Base-by-base conservation (phyloP, 2,888 invertebrate genomes). In the Lasioglossum villosulum region DNA sequence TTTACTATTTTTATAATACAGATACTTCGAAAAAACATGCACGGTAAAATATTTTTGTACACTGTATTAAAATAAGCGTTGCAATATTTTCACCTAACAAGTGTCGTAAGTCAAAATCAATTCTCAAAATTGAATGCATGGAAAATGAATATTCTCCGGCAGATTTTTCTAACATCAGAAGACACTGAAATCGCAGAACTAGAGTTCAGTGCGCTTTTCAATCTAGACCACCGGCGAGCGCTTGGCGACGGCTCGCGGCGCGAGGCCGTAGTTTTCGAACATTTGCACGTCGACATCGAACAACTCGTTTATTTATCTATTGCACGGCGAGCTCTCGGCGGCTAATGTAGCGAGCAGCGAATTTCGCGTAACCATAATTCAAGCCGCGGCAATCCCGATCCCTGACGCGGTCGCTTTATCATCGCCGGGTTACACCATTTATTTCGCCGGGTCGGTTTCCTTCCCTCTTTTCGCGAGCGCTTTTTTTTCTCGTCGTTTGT, bases 291-390 rank as follows among this genome's bases (percentile, higher is more conserved):
- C 68, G 68, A 68, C 37, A 23, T 23, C 68, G 68, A 68, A 34
- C 66, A 68, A 68, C 68, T 37, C 68, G 75, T 75, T 75, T 75
- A 72, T 73, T 73, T 37, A 71, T 84, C 63, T 72, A 80, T 66
- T 59, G 37, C 68, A n/a, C 14, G 39, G 27, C 19, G 23, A 59
- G 27, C 56, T 74, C 59, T 68, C 37, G 63, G 1, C 34, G 10
- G 63, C 63, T 80, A 80, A 78, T 52, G 83, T 75, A 71, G 63
- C 84, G 52, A 63, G 45, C 83, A 52, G 52, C 59, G 52, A 34
- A 42, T 52, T 56, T 71, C 78, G 83, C 84, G 84, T 83, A 63
- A 83, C 78, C 83, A 78, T 84, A 83, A 84, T 84, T 84, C 84
- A 84, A 83, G 72, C 75, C 56, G 37, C 78, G 83, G 83, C 84